Percentiles rank a stretch among this genome's conserved stretches.
phyloP scores from a whole-genome alignment of 1,140 invertebrate species.

The Panagrolaimus sp. region DNA sequence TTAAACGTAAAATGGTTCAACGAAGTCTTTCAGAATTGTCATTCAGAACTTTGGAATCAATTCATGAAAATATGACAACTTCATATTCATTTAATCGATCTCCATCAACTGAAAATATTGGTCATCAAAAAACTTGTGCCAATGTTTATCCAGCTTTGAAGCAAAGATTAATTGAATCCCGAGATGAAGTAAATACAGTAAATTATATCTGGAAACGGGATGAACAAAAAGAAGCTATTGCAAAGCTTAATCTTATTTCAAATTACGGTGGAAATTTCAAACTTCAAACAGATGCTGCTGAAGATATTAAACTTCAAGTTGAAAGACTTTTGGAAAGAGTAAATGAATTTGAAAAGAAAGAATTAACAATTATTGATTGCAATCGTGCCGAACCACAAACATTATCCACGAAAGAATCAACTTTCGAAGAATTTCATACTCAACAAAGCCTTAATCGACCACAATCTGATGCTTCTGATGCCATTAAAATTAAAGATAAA shows the following conservation, averaged over 20 bases:
- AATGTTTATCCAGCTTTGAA: constrained; percentile 22
- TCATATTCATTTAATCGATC: constrained; percentile 13
- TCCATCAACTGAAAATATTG: constrained; percentile 11
- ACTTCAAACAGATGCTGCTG: constrained; percentile 48
- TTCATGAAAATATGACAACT: constrained; percentile 28
- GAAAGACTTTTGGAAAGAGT: constrained; percentile 28
- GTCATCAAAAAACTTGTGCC: background rate
- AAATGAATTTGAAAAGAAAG: constrained; percentile 30
- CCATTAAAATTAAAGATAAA: constrained; percentile 20
- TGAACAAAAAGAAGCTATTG: constrained; percentile 17
- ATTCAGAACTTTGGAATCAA: constrained; percentile 31
- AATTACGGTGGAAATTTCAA: constrained; percentile 32
- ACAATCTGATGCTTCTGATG: constrained; percentile 9
- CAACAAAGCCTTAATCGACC: background rate
- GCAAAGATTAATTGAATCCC: constrained; percentile 22
- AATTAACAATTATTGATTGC: constrained; percentile 18
- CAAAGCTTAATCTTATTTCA: constrained; percentile 27
- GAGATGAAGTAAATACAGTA: constrained; percentile 24
- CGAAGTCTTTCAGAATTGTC: background rate
- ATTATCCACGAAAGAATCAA: constrained; percentile 33
- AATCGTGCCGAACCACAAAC: constrained; percentile 27
- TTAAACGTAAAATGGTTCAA: background rate
- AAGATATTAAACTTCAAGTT: constrained; percentile 34
- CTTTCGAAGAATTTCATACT: background rate
- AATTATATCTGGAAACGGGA: constrained; percentile 34